A percentile compares a stretch with the other conserved stretches of the same genome.
Conservation (phyloP, 2,113 vertebrate species). For the Tupaia tana region DNA sequence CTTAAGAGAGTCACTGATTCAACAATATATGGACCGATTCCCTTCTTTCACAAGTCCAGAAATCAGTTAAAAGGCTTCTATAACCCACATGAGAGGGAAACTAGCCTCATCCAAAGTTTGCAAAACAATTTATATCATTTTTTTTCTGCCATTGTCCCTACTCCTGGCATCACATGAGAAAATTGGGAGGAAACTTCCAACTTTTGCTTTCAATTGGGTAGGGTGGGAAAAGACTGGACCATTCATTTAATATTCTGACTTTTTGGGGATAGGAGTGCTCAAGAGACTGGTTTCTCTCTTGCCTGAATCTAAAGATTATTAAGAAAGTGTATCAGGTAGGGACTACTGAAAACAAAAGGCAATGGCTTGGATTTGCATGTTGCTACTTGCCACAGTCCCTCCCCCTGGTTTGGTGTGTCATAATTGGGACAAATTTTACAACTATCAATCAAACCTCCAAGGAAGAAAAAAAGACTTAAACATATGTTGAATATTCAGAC, state of each 20-base stretch:
- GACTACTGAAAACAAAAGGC: not conserved
- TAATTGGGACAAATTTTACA: not conserved
- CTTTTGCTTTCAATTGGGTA: not conserved
- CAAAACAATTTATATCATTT: not conserved
- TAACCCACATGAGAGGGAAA: not conserved
- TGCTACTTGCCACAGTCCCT: not conserved
- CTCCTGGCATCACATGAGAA: not conserved
- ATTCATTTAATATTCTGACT: not conserved
- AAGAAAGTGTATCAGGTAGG: too few relatives aligned
- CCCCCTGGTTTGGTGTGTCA: not conserved
- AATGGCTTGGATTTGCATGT: not conserved
- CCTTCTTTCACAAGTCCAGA: not conserved
- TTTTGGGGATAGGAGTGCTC: not conserved
- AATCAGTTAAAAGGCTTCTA: not conserved
- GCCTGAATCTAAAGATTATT: not conserved
- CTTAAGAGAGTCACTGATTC: too few relatives aligned
- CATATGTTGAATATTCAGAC: not conserved
- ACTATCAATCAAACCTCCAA: not conserved
- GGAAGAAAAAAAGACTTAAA: not conserved
- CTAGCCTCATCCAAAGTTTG: not conserved
- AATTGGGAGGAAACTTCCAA: not conserved
- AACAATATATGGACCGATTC: not conserved
- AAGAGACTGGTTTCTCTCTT: not conserved
- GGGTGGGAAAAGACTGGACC: not conserved
- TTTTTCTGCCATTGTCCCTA: not conserved